Conservation (phyloP, 2,888 invertebrate genomes). For the Isoperla grammatica region DNA sequence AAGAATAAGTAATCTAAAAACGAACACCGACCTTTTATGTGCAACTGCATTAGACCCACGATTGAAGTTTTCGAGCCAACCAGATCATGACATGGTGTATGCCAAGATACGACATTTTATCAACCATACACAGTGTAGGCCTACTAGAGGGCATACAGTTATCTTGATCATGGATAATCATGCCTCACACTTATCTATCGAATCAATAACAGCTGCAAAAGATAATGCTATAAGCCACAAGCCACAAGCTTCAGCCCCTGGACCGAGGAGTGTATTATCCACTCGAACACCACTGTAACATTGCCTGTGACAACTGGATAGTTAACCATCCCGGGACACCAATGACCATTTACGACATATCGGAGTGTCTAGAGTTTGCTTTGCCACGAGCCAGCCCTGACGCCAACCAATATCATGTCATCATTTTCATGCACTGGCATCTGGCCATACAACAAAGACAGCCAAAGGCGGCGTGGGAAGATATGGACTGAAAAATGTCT, state of each 20-base stretch:
- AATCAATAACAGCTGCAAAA: conserved; percentile 30
- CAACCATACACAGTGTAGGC: conserved; percentile 22
- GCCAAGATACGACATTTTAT: conserved; percentile 6
- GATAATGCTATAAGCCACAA: conserved; percentile 31
- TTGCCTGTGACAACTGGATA: conserved; percentile 27
- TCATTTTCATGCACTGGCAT: conserved; percentile 13
- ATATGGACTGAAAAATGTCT: too few relatives aligned
- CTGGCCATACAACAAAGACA: conserved; percentile 9
- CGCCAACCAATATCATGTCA: conserved; percentile 27
- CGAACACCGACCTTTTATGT: too few relatives aligned
- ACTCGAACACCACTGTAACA: conserved; percentile 15
- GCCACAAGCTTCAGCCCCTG: conserved; percentile 30
- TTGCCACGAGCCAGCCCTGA: conserved; percentile 27
- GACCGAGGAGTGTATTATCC: conserved; percentile 13
- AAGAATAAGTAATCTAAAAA: too few relatives aligned
- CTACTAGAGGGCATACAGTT: conserved; percentile 26
- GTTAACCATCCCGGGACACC: conserved; percentile 33
- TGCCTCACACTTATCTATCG: conserved; percentile 31
- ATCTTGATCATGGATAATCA: conserved; percentile 34
- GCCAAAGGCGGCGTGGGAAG: too few relatives aligned
- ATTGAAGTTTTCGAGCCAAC: too few relatives aligned
- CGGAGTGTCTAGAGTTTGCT: conserved; percentile 23
- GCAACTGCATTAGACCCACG: too few relatives aligned
- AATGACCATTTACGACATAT: conserved; percentile 34
- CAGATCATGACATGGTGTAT: too few relatives aligned